These are phyloP conservation scores for Papio anubis DNA, from an alignment of 2,113 vertebrate species.

Conservation along the genomic window DNA sequence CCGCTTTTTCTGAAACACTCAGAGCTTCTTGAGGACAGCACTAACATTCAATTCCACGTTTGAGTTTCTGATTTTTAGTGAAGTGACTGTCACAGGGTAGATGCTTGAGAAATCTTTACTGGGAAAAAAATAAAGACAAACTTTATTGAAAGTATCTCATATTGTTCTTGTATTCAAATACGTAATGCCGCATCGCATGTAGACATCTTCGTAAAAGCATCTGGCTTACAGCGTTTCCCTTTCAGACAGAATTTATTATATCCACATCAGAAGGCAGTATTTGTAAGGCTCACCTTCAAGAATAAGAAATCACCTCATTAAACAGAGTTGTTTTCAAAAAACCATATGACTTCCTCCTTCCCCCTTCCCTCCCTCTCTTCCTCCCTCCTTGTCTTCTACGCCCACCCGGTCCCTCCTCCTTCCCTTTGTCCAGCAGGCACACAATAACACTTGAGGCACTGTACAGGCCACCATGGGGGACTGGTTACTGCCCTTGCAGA, in stretches of 20 bases:
- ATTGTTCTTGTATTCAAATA: neutral
- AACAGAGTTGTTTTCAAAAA: neutral
- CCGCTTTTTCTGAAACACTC: neutral
- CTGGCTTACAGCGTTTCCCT: neutral
- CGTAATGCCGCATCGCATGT: accelerated
- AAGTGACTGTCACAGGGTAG: neutral
- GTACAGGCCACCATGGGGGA: neutral
- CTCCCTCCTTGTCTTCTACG: accelerated
- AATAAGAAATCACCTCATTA: neutral
- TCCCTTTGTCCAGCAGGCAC: too few relatives aligned
- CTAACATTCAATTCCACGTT: too few relatives aligned
- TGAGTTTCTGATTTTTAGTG: neutral
- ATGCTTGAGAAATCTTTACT: neutral
- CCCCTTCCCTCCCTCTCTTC: accelerated
- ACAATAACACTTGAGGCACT: neutral
- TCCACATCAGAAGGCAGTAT: neutral
- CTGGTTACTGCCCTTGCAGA: neutral
- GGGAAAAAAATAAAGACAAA: neutral
- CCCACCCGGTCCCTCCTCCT: accelerated
- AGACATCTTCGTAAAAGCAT: neutral
- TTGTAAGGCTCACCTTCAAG: neutral
- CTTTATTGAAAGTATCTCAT: neutral
- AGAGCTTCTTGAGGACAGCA: neutral
- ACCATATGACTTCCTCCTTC: neutral
- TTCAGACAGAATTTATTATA: neutral